Conservation (phyloP, 1,140 invertebrate genomes). For the Ptiloglossa arizonensis region DNA sequence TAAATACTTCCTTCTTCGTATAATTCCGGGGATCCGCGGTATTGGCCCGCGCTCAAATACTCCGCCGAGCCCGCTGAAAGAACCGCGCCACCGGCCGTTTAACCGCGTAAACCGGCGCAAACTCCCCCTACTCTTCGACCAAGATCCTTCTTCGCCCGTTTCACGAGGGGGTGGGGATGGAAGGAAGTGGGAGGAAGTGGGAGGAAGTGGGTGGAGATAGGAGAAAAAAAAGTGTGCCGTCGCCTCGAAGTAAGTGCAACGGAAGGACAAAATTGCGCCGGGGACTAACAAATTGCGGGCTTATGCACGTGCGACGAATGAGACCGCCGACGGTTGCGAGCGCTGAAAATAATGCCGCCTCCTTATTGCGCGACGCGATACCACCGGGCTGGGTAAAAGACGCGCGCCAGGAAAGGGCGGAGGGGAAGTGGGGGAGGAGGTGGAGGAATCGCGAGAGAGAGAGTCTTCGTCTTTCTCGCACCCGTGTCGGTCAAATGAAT, state of each 20-base stretch:
- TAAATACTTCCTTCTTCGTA: slow-evolving; percentile 63
- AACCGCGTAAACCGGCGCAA: slow-evolving; percentile 18
- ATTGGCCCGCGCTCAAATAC: slow-evolving; percentile 24
- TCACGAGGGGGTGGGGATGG: no score
- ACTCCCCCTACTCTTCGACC: slow-evolving; percentile 11
- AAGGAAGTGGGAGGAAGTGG: no score
- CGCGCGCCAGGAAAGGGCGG: no score
- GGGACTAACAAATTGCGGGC: slow-evolving; percentile 58
- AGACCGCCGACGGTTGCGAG: slow-evolving; percentile 24
- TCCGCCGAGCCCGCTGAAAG: neutral
- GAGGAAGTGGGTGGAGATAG: neutral
- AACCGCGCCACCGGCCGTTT: neutral
- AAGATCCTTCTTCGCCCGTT: slow-evolving; percentile 36
- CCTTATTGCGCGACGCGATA: slow-evolving; percentile 42
- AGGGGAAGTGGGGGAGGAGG: no score
- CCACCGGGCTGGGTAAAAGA: slow-evolving; percentile 13
- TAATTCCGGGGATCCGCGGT: slow-evolving; percentile 52
- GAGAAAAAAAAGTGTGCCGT: slow-evolving; percentile 15
- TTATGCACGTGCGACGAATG: slow-evolving; percentile 38
- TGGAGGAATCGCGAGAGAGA: no score
- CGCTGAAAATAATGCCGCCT: slow-evolving; percentile 32
- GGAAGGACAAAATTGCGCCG: slow-evolving; percentile 38
- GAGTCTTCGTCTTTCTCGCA: neutral
- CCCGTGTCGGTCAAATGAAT: slow-evolving; percentile 34
- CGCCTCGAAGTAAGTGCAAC: slow-evolving; percentile 2